These are phyloP conservation scores for Cryptoleucopteryx plumbea DNA, from an alignment of 2,113 vertebrate genomes.

Conservation along the genomic window DNA sequence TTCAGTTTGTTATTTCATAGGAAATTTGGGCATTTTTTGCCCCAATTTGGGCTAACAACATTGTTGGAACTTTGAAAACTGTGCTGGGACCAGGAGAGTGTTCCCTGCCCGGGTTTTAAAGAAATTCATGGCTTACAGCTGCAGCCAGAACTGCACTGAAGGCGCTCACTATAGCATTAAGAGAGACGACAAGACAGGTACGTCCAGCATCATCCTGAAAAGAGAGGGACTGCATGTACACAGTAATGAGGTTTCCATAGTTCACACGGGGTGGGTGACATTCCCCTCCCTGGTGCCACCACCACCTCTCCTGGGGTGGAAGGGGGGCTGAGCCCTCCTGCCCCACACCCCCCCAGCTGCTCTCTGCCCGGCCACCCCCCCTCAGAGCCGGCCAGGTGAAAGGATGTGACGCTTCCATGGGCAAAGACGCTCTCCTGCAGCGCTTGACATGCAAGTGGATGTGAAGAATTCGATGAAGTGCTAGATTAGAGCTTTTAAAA, in stretches of 20 bases:
- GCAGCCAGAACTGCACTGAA: background rate
- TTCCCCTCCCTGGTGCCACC: background rate
- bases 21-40: background rate
- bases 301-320: background rate
- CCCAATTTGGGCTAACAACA: too few relatives aligned
- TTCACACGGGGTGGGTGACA: fast-evolving
- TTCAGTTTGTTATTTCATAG: background rate
- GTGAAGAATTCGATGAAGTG: conserved; percentile 1
- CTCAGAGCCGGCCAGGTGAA: fast-evolving
- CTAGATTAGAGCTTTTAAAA: background rate
- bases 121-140: fast-evolving
- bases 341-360: background rate
- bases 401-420: background rate
- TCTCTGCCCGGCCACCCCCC: background rate
- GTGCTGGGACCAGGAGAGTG: fast-evolving
- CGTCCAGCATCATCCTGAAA: fast-evolving
- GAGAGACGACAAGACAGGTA: too few relatives aligned
- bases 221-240: fast-evolving
- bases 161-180: fast-evolving
- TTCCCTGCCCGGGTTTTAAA: background rate
- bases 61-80: fast-evolving
- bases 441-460: background rate
- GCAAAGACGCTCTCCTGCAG: background rate
- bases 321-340: background rate
- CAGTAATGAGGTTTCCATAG: background rate